Base-by-base conservation (phyloP, 1,140 invertebrate genomes). In the Magallana gigas region DNA sequence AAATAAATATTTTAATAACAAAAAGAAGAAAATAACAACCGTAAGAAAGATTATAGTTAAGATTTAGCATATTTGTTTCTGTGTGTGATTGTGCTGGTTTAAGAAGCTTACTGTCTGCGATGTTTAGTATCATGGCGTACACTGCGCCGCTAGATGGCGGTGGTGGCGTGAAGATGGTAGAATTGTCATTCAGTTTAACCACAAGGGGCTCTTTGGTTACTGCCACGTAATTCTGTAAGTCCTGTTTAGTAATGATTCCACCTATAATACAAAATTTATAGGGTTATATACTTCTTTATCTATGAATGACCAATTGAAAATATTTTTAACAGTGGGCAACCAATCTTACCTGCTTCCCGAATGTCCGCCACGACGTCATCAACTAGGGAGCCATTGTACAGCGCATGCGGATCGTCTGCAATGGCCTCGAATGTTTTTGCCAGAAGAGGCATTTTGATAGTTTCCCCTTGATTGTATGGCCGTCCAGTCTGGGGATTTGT, bases 111-210 rank as follows among this genome's bases (percentile, higher is more conserved):
- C 94, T 92, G 64, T 97, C 96, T 29, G 99, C 95, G 68, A 99
- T 96, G 91, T 97, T 97, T 7, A 99, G 92, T 80, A 98, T 97
- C 91, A 98, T 97, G 1, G 96, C 96, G 1, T 98, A 94, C 16
- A 99, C 94, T 14, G 96, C 95, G 0, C 98, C 98, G 90, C 97
- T 97, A 62, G 97, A 97, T 0, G 98, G 98, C 0, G 97, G 96
- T 0, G 97, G 97, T 3, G 96, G 94, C 0, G 97, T 96, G 93
- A 97, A 97, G 0, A 98, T 92, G 0, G 94, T 96, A 8, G 96
- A 95, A 1, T 96, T 90, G 59, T 91, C 87, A 18, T 87, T 84
- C 12, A 94, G 84, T 29, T 81, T 86, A 4, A 91, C 85, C 14
- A 62, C 64, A 1, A 92, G 62, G 9, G 93, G 92, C 9, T 90